phyloP scores from a whole-genome alignment of 2,797 vertebrate genomes.

The Margarornis squamiger region DNA sequence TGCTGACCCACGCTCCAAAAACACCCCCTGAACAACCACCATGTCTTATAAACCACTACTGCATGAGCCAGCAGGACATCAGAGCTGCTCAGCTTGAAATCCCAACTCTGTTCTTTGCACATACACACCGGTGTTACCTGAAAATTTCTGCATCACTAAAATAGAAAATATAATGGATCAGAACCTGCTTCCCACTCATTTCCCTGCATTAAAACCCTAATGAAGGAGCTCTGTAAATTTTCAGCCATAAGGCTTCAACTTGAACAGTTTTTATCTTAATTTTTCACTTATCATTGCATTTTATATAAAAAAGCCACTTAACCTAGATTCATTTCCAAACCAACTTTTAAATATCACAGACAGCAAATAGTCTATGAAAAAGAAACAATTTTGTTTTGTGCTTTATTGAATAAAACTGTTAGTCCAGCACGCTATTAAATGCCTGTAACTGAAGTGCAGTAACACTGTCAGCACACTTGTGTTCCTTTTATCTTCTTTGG shows the following conservation, averaged over 20 bases:
- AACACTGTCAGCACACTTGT: rapidly evolving
- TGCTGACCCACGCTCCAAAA: background rate
- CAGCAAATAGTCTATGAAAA: background rate
- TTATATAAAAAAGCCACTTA: background rate
- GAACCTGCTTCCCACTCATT: background rate
- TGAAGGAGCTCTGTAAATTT: background rate
- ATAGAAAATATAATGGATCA: rapidly evolving
- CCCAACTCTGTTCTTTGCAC: background rate
- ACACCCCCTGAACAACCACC: background rate
- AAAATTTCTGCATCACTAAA: background rate
- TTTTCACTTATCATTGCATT: background rate
- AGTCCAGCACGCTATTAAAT: rapidly evolving
- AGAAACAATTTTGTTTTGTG: background rate
- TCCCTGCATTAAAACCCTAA: background rate
- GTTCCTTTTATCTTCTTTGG: background rate
- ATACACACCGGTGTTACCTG: rapidly evolving
- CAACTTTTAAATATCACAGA: background rate
- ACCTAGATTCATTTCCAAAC: background rate
- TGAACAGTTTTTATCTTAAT: background rate
- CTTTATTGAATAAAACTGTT: background rate
- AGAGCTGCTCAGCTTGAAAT: background rate
- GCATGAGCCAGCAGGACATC: background rate
- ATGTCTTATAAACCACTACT: rapidly evolving
- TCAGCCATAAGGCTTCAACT: background rate
- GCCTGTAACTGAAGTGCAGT: rapidly evolving